Percentiles rank a stretch among this genome's conserved stretches.
Evolutionary conservation across 2,797 vertebrate genomes (phyloP).

Genomic region (Argya squamiceps): DNA sequence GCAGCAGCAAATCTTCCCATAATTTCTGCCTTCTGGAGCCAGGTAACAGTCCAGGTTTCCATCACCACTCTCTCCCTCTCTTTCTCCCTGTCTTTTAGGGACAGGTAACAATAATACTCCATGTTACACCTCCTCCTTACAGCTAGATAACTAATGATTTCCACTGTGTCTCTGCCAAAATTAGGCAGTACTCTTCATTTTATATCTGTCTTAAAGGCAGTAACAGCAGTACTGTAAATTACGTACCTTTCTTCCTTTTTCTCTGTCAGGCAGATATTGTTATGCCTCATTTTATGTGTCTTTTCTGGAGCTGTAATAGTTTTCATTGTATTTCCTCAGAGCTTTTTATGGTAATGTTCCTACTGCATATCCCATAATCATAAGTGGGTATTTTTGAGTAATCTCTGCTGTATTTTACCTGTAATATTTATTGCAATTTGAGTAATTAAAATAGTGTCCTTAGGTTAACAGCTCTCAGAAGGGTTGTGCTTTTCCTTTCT

Average conservation of each 20-base stretch:
- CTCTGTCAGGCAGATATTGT: slow-evolving; percentile 38
- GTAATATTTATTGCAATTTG: not conserved
- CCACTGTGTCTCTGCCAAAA: slow-evolving; percentile 35
- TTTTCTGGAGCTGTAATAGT: slow-evolving; percentile 45
- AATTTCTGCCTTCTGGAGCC: slow-evolving; percentile 2
- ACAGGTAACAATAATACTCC: slow-evolving; percentile 24
- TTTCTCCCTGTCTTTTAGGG: not conserved
- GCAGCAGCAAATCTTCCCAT: slow-evolving; percentile 11
- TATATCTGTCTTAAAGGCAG: slow-evolving; percentile 41
- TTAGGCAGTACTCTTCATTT: slow-evolving; percentile 19
- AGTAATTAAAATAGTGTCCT: slow-evolving; percentile 38
- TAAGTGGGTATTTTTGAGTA: not conserved
- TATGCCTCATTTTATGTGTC: slow-evolving; percentile 38
- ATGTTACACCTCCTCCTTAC: not conserved
- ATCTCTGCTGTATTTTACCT: not conserved
- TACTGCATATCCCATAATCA: not conserved
- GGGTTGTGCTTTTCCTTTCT: not conserved
- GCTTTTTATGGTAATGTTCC: slow-evolving; percentile 47
- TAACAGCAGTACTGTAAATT: slow-evolving; percentile 30
- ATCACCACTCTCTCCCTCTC: not conserved
- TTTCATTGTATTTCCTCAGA: slow-evolving; percentile 52
- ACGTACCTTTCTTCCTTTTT: slow-evolving; percentile 22
- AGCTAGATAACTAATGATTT: slow-evolving; percentile 33
- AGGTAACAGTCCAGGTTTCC: not conserved
- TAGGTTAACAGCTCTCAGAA: not conserved